Conservation (phyloP, 2,888 invertebrate genomes). For the Resseliella maxima region DNA sequence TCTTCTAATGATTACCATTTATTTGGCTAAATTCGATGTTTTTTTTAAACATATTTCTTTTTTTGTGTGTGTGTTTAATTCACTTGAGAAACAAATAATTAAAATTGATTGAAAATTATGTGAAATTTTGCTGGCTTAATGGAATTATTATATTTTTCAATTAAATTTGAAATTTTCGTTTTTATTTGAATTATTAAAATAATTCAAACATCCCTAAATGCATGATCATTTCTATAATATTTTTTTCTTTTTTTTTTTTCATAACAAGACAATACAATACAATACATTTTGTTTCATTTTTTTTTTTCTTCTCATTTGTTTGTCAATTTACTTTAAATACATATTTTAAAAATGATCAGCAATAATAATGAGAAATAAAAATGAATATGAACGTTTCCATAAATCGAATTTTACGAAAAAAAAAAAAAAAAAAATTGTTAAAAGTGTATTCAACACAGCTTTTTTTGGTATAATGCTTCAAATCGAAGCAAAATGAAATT, state of each 20-base stretch:
- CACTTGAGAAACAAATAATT: background rate
- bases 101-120: slow-evolving; percentile 1
- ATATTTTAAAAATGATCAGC: background rate
- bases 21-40: slow-evolving; percentile 54
- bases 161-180: background rate
- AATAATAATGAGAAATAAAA: background rate
- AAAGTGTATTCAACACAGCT: slow-evolving; percentile 28
- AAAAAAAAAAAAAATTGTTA: too few species aligned
- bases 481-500: slow-evolving; percentile 34
- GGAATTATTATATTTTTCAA: background rate
- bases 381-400: slow-evolving; percentile 42
- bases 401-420: slow-evolving; percentile 14
- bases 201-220: slow-evolving; percentile 15
- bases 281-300: background rate
- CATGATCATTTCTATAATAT: background rate
- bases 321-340: too few species aligned
- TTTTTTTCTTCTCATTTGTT: background rate
- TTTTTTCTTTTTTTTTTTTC: background rate
- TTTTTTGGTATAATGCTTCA: background rate
- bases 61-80: background rate
- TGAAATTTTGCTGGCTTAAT: background rate
- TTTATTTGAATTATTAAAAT: background rate
- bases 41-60: background rate
- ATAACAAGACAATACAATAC: background rate
- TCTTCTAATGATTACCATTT: slow-evolving; percentile 40